Evolutionary conservation across 2,113 vertebrate species (phyloP), one percentile per base, ranked within the genome.

Genomic region (Datnioides undecimradiatus): DNA sequence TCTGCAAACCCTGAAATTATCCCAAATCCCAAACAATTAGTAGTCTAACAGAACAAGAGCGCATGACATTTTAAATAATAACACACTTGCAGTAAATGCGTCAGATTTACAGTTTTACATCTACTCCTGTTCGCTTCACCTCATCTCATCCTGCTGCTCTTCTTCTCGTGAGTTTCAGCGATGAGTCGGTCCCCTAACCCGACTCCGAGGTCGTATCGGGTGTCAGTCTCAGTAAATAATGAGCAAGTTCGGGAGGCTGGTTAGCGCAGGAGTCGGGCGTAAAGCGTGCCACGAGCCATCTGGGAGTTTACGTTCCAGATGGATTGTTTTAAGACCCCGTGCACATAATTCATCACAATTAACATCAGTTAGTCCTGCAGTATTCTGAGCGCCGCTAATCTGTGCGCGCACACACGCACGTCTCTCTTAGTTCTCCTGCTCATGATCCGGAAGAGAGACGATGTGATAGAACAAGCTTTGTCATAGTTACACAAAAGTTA

Each of bases 331-430:
- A 81, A 77, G 36, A 46, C 36, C 36, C 46, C 23, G 25, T 40
- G 48, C 68, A 65, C 83, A 83, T 84, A 86, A 88, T 90, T 90
- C 70, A 92, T 93, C 88, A 84, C 84, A 86, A 81, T 90, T 88
- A 88, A 70, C 74, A 88, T 52, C 80, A 75, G 41, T 88, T 89
- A 82, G 80, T 79, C 87, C 65, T 70, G 80, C 76, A 80, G 58
- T 74, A 80, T 69, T 79, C 46, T 45, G 59, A 80, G 75, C 72
- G 43, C 46, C 51, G 52, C 51, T 83, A 36, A 87, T 91, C 79
- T 83, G 60, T 79, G 75, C 67, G 46, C 68, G 36, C 51, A 21
- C 49, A 33, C 6, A 17, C 59, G 75, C 41, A 38, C 66, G 46
- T 74, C 29, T 52, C 76, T 33, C 31, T 29, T 10, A 8, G 6